Percentiles rank a stretch among this genome's conserved stretches.
These are phyloP conservation scores for Hormaphis cornu DNA, from an alignment of 1,140 invertebrate species.

Conservation along the genomic window DNA sequence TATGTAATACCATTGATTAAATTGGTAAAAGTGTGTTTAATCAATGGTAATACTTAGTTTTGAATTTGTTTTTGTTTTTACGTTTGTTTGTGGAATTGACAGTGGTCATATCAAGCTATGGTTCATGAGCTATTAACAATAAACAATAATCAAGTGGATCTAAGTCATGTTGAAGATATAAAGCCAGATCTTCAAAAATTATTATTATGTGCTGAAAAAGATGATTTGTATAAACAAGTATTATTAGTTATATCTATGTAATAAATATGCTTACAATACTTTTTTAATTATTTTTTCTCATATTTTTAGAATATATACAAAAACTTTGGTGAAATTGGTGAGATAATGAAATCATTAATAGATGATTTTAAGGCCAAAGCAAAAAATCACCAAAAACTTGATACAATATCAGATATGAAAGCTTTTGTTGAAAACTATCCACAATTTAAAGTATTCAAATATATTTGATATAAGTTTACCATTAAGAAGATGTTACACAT, in stretches of 20 bases:
- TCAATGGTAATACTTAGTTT: too few relatives aligned
- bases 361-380: slow-evolving; percentile 95
- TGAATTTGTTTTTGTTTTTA: not conserved
- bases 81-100: not conserved
- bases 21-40: slow-evolving; percentile 26
- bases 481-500: too few relatives aligned
- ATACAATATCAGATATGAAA: slow-evolving; percentile 98
- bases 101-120: slow-evolving; percentile 99
- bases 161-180: slow-evolving; percentile 69
- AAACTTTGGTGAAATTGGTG: slow-evolving; percentile 97
- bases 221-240: slow-evolving; percentile 88
- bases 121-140: slow-evolving; percentile 94
- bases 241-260: slow-evolving; percentile 10
- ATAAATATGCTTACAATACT: not conserved
- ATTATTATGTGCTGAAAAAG: slow-evolving; percentile 87
- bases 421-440: slow-evolving; percentile 97
- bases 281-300: not conserved
- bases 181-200: slow-evolving; percentile 88
- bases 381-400: slow-evolving; percentile 92
- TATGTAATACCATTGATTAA: not conserved
- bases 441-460: slow-evolving; percentile 68
- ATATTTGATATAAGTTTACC: not conserved
- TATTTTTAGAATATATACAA: slow-evolving; percentile 75
- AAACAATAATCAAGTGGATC: slow-evolving; percentile 87
- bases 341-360: slow-evolving; percentile 93